These are phyloP conservation scores for Buathra laborator DNA, from an alignment of 2,888 invertebrate species.

Conservation along the genomic window DNA sequence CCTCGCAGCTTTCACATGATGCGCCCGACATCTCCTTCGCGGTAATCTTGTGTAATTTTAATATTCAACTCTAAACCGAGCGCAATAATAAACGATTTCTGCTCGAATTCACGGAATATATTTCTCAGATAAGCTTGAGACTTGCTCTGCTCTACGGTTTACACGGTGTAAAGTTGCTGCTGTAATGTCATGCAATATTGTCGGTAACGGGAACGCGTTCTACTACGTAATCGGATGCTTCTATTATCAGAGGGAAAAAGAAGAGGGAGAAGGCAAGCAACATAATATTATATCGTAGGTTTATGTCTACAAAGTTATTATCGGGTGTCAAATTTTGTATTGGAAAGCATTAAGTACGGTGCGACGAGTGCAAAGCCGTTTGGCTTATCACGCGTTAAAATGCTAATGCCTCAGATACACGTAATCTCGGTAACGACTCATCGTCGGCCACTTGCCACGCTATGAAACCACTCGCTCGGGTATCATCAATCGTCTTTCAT, in stretches of 20 bases:
- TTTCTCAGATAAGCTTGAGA: conserved; percentile 50
- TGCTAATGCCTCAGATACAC: conserved; percentile 46
- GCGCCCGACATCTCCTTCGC: conserved; percentile 16
- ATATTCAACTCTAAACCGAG: conserved; percentile 18
- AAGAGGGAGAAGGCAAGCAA: too few relatives aligned
- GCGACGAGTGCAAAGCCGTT: not conserved
- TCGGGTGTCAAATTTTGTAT: conserved; percentile 43
- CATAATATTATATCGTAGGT: conserved; percentile 32
- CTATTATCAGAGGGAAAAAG: conserved; percentile 16
- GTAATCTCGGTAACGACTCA: conserved; percentile 49
- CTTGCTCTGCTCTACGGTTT: conserved; percentile 20
- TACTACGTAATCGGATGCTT: conserved; percentile 44
- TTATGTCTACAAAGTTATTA: conserved; percentile 31
- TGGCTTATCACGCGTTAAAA: conserved; percentile 34
- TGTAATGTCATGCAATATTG: conserved; percentile 17
- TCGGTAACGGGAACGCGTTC: conserved; percentile 32
- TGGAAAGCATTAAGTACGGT: conserved; percentile 35
- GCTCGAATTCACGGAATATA: conserved; percentile 45
- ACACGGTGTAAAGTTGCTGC: conserved; percentile 57
- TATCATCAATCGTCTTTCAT: conserved; percentile 43
- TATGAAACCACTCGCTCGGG: not conserved
- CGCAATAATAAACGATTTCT: conserved; percentile 37
- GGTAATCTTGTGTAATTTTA: conserved; percentile 62
- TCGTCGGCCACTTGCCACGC: conserved; percentile 21
- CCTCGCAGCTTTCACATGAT: conserved; percentile 32